These are phyloP conservation scores for Amblyraja radiata DNA, from an alignment of 2,797 vertebrate genomes.

Conservation along the genomic window DNA sequence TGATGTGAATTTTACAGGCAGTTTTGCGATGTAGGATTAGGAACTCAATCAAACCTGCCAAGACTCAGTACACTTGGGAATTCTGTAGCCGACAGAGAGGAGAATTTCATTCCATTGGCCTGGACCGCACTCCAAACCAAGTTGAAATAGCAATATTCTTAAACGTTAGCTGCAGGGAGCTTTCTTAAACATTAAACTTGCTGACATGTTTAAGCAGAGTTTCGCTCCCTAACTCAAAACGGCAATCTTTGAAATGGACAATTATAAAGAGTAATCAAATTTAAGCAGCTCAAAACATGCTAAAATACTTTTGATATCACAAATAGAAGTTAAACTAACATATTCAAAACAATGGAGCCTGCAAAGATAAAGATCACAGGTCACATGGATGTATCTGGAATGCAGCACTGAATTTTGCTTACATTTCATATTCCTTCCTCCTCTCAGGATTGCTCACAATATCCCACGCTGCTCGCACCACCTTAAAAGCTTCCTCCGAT, in stretches of 20 bases:
- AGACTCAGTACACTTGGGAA: neutral
- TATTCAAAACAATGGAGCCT: neutral
- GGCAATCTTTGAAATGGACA: neutral
- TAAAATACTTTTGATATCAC: neutral
- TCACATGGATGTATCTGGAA: conserved; percentile 13
- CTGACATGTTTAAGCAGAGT: neutral
- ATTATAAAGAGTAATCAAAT: neutral
- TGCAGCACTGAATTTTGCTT: conserved; percentile 51
- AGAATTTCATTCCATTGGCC: conserved; percentile 6
- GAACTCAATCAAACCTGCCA: neutral
- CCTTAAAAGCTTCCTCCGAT: conserved; percentile 89
- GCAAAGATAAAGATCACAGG: conserved; percentile 1
- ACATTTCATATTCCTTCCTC: conserved; percentile 83
- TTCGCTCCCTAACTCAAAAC: neutral
- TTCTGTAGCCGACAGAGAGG: neutral
- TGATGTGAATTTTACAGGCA: conserved; percentile 6
- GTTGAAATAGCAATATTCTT: neutral
- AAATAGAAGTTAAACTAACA: neutral
- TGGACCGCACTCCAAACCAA: neutral
- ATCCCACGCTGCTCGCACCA: conserved; percentile 87
- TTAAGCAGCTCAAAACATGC: conserved; percentile 5
- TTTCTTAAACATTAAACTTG: neutral
- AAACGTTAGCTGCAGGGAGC: neutral
- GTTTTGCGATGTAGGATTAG: neutral
- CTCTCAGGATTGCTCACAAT: conserved; percentile 85